Conservation (phyloP, 2,888 invertebrate species). For the Eupithecia exiguata region DNA sequence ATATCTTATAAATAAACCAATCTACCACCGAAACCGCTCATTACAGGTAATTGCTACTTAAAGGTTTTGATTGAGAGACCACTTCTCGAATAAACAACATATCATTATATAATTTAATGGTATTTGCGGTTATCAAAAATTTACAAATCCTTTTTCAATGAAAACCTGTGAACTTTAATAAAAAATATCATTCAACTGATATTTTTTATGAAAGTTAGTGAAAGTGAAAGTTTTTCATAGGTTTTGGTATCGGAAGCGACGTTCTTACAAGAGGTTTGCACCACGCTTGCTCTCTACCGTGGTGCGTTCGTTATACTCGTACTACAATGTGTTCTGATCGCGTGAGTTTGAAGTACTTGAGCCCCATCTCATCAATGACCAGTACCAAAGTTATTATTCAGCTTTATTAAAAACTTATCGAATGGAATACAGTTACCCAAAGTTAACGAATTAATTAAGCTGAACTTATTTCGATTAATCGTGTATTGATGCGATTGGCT, state of each 20-base stretch:
- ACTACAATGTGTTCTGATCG: neutral
- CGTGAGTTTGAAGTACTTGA: neutral
- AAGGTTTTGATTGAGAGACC: neutral
- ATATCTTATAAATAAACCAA: neutral
- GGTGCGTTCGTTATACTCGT: neutral
- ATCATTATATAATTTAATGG: neutral
- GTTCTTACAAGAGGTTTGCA: neutral
- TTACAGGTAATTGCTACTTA: neutral
- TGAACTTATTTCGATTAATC: slow-evolving; percentile 34
- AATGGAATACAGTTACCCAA: slow-evolving; percentile 17
- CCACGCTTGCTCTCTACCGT: neutral
- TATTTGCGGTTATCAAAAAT: neutral
- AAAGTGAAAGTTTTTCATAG: neutral
- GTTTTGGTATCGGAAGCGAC: neutral
- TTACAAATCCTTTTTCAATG: neutral
- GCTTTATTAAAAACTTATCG: slow-evolving; percentile 1
- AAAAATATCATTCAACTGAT: no score
- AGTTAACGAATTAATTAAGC: slow-evolving; percentile 29
- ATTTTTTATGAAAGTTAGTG: neutral
- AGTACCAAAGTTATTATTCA: neutral
- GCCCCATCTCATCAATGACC: neutral
- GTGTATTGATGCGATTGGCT: slow-evolving; percentile 20
- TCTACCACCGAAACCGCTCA: neutral
- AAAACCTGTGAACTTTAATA: no score
- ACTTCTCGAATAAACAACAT: neutral